Conservation (phyloP, 2,888 invertebrate genomes). For the Alcis repandata region DNA sequence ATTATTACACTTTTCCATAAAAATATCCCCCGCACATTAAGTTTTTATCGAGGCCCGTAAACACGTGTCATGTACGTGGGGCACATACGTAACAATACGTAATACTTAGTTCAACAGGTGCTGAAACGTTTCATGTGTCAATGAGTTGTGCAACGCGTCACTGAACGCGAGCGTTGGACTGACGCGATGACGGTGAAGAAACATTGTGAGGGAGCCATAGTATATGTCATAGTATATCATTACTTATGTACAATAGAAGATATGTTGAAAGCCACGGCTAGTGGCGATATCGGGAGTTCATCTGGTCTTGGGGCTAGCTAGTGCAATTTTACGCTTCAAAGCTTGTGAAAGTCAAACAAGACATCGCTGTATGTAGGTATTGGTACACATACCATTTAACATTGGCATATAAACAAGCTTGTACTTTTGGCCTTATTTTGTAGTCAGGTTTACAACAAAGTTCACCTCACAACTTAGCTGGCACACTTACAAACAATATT, state of each 20-base stretch:
- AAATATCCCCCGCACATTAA: slow-evolving; percentile 35
- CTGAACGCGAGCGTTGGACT: neutral
- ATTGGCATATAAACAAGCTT: neutral
- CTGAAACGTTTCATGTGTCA: slow-evolving; percentile 8
- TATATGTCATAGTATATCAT: too few relatives aligned
- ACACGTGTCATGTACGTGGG: slow-evolving; percentile 38
- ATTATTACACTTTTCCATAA: slow-evolving; percentile 32
- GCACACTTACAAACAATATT: slow-evolving; percentile 26
- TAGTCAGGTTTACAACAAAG: neutral
- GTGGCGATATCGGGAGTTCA: too few relatives aligned
- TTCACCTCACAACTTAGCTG: neutral
- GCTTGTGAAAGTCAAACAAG: too few relatives aligned
- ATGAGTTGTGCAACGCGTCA: slow-evolving; percentile 11
- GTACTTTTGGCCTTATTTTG: neutral
- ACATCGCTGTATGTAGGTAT: neutral
- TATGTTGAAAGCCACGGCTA: too few relatives aligned
- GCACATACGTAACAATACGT: slow-evolving; percentile 26
- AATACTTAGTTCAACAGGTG: slow-evolving; percentile 43
- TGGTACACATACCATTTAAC: neutral
- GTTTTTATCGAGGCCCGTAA: slow-evolving; percentile 37
- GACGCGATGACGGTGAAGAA: neutral
- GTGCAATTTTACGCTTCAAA: too few relatives aligned
- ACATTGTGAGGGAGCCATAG: neutral
- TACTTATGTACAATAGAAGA: too few relatives aligned
- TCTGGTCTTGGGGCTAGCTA: too few relatives aligned